Base-by-base conservation (phyloP, 1,140 invertebrate genomes). In the Formica exsecta region DNA sequence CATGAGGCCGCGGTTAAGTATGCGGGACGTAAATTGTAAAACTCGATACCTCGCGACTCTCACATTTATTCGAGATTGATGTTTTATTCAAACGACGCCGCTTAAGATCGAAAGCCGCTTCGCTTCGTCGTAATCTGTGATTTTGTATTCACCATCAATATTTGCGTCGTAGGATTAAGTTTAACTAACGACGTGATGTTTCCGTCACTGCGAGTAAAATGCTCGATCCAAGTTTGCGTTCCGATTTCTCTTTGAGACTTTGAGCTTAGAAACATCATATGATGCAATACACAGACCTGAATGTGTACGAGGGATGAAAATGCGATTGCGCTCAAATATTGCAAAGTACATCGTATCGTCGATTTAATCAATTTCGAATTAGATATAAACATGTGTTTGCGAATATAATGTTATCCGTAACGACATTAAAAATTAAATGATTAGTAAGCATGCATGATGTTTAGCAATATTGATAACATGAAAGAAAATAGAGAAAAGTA, bases 211-310 rank as follows among this genome's bases (percentile, higher is more conserved):
- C 68, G 19, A 75, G 88, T 79, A 87, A 88, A 57, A 85, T 54
- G 29, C 64, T 88, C 68, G 59, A 48, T 81, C 57, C 79, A 75
- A 84, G 85, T 36, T 68, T 32, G 75, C 80, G 70, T 83, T 81
- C 71, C 85, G 41, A 86, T 90, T 89, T 90, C 88, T 71, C 88
- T 87, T 89, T 89, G 89, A 90, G 65, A 77, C 48, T 48, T 44
- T 22, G 57, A 11, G 36, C 25, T 71, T 75, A 70, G 83, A 19
- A 62, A 62, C 29, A 68, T 44, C 66, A 54, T 51, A n/a, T 25
- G 62, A 71, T 25, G 38, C 25, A 54, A 19, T 0, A 8, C 32
- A 29, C 6, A 61, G 5, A 32, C 22, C 29, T 8, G 22, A 51
- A 7, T 44, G 38, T 64, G 32, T 5, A 71, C 22, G n/a, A n/a